Evolutionary conservation across 2,113 vertebrate species (phyloP).

Genomic region (Psittacara wagleri): DNA sequence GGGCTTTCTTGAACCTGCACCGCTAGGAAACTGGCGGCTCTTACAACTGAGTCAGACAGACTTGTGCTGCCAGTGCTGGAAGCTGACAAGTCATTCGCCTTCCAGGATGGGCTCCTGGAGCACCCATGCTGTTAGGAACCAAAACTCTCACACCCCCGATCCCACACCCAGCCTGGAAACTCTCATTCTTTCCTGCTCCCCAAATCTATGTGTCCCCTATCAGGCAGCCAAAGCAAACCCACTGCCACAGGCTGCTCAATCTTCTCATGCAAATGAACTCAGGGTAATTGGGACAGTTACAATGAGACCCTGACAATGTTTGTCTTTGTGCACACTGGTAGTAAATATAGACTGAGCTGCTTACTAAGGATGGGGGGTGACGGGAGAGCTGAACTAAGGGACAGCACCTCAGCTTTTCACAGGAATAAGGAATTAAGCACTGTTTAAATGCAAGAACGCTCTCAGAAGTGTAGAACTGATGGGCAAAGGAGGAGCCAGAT

Average conservation of each 20-base stretch:
- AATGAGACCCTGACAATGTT: conserved; percentile 12
- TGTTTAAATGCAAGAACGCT: not conserved
- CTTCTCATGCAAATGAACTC: conserved; percentile 33
- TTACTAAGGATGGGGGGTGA: not conserved
- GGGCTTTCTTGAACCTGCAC: not conserved
- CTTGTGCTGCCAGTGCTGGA: not conserved
- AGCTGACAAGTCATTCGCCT: not conserved
- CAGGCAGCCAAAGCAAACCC: not conserved
- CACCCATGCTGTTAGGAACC: not conserved
- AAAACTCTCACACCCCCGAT: not conserved
- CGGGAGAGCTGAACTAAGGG: not conserved
- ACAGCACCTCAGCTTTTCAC: not conserved
- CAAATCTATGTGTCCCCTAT: not conserved
- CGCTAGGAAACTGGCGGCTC: not conserved
- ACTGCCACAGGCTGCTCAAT: not conserved
- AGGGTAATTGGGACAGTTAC: conserved; percentile 3
- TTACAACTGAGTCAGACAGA: not conserved
- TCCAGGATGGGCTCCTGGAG: not conserved
- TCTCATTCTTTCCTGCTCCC: not conserved
- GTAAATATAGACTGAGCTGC: not conserved
- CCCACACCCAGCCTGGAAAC: not conserved
- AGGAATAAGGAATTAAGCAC: not conserved
- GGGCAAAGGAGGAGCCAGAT: not conserved
- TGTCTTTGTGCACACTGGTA: not conserved
- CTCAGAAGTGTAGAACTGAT: not conserved